Conservation (phyloP, 2,888 invertebrate species). For the Coelogynopora nodosa region DNA sequence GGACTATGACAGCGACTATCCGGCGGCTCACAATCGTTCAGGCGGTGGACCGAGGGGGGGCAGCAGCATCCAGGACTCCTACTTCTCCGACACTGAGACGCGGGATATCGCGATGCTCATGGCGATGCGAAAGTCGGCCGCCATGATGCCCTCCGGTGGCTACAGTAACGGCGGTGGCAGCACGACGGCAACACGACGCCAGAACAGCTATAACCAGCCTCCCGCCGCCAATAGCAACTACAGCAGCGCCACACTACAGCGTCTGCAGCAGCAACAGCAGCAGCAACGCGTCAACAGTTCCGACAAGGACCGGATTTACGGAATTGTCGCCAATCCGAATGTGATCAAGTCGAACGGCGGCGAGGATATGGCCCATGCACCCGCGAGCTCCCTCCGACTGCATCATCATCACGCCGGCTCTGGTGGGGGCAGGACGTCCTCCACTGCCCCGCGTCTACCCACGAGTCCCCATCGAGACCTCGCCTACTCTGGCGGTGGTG, state of each 20-base stretch:
- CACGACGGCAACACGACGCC: not conserved
- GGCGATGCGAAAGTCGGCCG: not conserved
- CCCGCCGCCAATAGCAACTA: not conserved
- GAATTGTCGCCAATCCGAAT: conserved; percentile 36
- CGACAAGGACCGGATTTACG: conserved; percentile 41
- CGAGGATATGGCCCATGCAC: conserved; percentile 13
- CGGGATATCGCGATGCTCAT: not conserved
- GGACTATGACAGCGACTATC: not conserved
- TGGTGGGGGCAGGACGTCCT: not conserved
- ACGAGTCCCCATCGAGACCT: conserved; percentile 2
- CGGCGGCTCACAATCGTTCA: not conserved
- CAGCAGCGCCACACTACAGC: not conserved
- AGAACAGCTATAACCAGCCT: not conserved
- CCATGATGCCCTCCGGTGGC: not conserved
- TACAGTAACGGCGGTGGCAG: not conserved
- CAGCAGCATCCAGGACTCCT: not conserved
- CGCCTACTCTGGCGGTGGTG: not conserved
- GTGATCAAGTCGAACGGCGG: conserved; percentile 35
- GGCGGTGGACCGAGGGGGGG: not conserved
- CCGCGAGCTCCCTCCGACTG: not conserved
- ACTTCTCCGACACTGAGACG: conserved; percentile 3
- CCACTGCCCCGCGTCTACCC: not conserved
- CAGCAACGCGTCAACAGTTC: not conserved
- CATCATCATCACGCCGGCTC: not conserved
- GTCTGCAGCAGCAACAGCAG: not conserved